Conservation (phyloP, 2,113 vertebrate species). For the Sorex araneus region DNA sequence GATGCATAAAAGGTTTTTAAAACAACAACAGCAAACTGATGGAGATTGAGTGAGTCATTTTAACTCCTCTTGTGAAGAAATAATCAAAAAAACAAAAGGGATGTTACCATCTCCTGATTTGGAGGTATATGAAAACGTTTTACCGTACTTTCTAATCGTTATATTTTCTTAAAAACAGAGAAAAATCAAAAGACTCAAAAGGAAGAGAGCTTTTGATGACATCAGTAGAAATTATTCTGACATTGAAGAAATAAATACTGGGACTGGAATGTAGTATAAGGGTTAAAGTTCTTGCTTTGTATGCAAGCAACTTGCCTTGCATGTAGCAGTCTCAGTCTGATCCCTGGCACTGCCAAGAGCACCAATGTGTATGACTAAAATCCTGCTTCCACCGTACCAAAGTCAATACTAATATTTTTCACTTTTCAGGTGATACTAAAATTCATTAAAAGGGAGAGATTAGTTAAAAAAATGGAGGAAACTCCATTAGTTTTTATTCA, state of each 20-base stretch:
- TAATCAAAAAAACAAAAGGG: constrained; percentile 51
- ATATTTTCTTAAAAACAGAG: constrained; percentile 17
- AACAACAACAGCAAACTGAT: not conserved
- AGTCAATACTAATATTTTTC: no score
- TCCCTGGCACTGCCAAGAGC: no score
- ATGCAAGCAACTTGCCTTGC: no score
- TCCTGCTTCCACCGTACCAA: no score
- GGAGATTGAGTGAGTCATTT: not conserved
- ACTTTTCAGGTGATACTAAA: not conserved
- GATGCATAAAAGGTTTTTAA: constrained; percentile 6
- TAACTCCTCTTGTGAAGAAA: constrained; percentile 6
- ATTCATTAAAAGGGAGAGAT: not conserved
- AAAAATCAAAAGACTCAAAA: constrained; percentile 42
- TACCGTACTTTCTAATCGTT: constrained; percentile 10
- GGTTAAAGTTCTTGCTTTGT: no score
- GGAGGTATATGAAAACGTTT: not conserved
- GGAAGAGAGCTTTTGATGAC: not conserved
- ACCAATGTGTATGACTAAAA: no score
- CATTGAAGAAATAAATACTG: not conserved
- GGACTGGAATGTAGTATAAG: no score
- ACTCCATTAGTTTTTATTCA: no score
- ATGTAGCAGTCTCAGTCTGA: no score
- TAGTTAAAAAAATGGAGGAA: no score
- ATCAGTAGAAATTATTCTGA: not conserved
- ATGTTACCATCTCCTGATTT: not conserved